Conservation (phyloP, 2,797 vertebrate species). For the Parambassis ranga region DNA sequence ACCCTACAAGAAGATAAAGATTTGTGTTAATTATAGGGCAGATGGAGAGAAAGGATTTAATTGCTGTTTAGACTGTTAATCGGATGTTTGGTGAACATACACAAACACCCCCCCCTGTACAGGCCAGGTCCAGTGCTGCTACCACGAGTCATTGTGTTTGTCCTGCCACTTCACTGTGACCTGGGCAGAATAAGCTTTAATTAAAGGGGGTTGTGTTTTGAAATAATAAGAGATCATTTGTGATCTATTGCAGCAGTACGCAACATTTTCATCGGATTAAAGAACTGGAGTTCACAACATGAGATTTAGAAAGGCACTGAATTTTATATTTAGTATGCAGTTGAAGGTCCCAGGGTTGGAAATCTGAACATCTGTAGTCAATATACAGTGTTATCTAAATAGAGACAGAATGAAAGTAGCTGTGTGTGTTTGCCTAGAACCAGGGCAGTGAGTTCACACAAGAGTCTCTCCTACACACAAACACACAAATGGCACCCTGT, state of each 20-base stretch:
- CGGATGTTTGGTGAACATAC: constrained; percentile 68
- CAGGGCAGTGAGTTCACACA: constrained; percentile 54
- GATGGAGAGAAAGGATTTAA: constrained; percentile 66
- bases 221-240: neutral
- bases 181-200: constrained; percentile 20
- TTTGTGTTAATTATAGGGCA: constrained; percentile 55
- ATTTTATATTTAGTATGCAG: neutral
- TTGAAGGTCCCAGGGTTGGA: constrained; percentile 32
- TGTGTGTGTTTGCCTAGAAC: constrained; percentile 50
- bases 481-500: constrained; percentile 53
- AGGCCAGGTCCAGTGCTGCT: constrained; percentile 35
- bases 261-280: no score
- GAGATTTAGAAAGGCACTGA: no score
- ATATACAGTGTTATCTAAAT: constrained; percentile 41
- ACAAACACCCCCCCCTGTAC: constrained; percentile 53
- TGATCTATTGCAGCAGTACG: neutral
- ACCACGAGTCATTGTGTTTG: constrained; percentile 56
- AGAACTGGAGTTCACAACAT: no score
- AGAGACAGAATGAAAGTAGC: constrained; percentile 24
- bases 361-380: constrained; percentile 53
- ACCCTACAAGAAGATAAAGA: constrained; percentile 26
- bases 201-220: neutral
- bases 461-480: constrained; percentile 39
- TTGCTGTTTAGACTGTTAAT: constrained; percentile 61
- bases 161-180: constrained; percentile 65